Percentiles rank a stretch among this genome's conserved stretches.
Evolutionary conservation across 1,140 invertebrate species (phyloP).

Genomic region (Schlechtendalia chinensis): DNA sequence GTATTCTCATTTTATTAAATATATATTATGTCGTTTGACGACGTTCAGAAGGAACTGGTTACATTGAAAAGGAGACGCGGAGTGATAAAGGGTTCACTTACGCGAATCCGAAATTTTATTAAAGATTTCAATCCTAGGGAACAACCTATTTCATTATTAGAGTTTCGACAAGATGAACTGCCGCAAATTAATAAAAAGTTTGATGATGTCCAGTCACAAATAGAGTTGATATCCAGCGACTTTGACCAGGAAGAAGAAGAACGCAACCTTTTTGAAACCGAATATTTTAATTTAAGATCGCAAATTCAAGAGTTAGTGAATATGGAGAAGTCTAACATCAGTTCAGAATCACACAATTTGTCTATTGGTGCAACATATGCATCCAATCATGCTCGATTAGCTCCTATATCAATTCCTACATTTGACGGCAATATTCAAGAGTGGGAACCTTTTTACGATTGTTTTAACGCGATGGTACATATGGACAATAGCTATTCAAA

Average conservation of each 20-base stretch:
- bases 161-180: background rate
- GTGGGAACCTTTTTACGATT: background rate
- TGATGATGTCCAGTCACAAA: background rate
- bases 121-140: background rate
- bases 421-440: background rate
- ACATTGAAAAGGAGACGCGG: background rate
- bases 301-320: background rate
- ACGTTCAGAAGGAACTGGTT: background rate
- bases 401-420: background rate
- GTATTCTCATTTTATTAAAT: too few species aligned
- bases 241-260: too few species aligned
- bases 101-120: background rate
- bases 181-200: background rate
- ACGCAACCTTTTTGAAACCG: too few species aligned
- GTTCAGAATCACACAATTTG: background rate
- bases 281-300: background rate
- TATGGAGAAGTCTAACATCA: background rate
- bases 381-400: background rate
- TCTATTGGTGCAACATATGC: background rate
- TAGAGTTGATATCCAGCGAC: background rate
- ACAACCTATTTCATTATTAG: background rate
- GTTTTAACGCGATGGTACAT: background rate
- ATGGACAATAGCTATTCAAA: background rate
- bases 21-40: too few species aligned
- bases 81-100: background rate